These are phyloP conservation scores for Spinibarbus caldwelli DNA, from an alignment of 2,797 vertebrate genomes.

Conservation along the genomic window DNA sequence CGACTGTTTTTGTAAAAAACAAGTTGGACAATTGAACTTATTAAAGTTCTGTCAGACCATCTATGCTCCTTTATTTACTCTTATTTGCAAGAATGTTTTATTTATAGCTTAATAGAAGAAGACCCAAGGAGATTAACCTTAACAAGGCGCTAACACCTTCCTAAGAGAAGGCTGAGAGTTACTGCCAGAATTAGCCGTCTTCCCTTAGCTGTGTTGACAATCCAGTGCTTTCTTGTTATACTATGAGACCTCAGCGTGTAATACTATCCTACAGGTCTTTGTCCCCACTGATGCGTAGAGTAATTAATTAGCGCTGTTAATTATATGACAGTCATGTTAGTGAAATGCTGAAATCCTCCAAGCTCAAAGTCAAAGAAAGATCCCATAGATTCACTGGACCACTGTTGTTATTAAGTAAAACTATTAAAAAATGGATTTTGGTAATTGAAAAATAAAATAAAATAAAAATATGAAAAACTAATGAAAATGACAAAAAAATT, in stretches of 20 bases:
- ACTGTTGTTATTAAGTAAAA: not conserved
- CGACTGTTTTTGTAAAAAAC: slow-evolving; percentile 3
- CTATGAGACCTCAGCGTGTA: slow-evolving; percentile 18
- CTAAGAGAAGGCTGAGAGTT: slow-evolving; percentile 31
- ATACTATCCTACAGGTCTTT: slow-evolving; percentile 14
- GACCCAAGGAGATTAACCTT: slow-evolving; percentile 63
- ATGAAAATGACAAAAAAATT: not conserved
- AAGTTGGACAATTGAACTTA: not conserved
- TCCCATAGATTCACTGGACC: not conserved
- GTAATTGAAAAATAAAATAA: not conserved
- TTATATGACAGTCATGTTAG: slow-evolving; percentile 34
- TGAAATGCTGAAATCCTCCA: slow-evolving; percentile 28
- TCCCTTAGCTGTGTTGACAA: slow-evolving; percentile 24
- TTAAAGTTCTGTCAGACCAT: no score
- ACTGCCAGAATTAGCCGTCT: slow-evolving; percentile 26
- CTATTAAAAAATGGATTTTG: not conserved
- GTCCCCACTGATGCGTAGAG: not conserved
- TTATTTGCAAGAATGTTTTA: slow-evolving; percentile 17
- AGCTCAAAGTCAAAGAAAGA: slow-evolving; percentile 6
- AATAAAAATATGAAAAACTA: no score
- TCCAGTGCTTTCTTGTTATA: not conserved
- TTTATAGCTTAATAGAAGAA: slow-evolving; percentile 52
- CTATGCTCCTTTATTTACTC: no score
- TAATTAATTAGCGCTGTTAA: slow-evolving; percentile 40
- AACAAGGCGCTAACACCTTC: slow-evolving; percentile 70